Conservation (phyloP, 2,797 vertebrate species). For the Mallotus villosus region DNA sequence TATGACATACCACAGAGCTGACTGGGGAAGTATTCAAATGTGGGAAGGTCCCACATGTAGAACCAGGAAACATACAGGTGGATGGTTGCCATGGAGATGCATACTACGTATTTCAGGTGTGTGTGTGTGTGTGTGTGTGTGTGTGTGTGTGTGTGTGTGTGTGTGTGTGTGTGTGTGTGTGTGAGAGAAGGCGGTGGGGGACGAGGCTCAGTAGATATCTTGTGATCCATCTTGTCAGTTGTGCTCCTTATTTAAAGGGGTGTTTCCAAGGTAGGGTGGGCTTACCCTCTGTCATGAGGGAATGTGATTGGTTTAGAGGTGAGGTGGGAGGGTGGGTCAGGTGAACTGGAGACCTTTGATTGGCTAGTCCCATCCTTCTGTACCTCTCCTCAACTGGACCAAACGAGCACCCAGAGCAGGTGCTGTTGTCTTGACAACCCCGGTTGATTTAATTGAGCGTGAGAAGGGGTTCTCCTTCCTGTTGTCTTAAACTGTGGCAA, state of each 20-base stretch:
- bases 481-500: constrained; percentile 40
- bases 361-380: constrained; percentile 37
- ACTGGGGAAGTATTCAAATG: constrained; percentile 42
- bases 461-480: constrained; percentile 16
- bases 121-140: constrained; percentile 15
- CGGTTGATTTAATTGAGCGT: constrained; percentile 28
- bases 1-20: constrained; percentile 49
- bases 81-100: constrained; percentile 45
- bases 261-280: constrained; percentile 35
- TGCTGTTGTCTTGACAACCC: constrained; percentile 20
- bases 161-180: constrained; percentile 11
- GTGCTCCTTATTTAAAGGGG: constrained; percentile 31
- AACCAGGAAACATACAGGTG: constrained; percentile 45
- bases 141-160: constrained; percentile 9
- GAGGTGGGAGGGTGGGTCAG: constrained; percentile 16
- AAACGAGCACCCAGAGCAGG: constrained; percentile 37
- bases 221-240: constrained; percentile 6
- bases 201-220: constrained; percentile 4
- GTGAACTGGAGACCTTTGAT: constrained; percentile 18
- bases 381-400: constrained; percentile 51
- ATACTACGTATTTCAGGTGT: constrained; percentile 33
- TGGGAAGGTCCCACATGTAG: constrained; percentile 47
- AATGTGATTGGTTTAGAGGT: neutral
- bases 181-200: neutral
- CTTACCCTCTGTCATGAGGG: constrained; percentile 22